Evolutionary conservation across 2,113 vertebrate genomes (phyloP), one percentile per base, ranked within the genome.

Genomic region (Andinoacara biseriatus): DNA sequence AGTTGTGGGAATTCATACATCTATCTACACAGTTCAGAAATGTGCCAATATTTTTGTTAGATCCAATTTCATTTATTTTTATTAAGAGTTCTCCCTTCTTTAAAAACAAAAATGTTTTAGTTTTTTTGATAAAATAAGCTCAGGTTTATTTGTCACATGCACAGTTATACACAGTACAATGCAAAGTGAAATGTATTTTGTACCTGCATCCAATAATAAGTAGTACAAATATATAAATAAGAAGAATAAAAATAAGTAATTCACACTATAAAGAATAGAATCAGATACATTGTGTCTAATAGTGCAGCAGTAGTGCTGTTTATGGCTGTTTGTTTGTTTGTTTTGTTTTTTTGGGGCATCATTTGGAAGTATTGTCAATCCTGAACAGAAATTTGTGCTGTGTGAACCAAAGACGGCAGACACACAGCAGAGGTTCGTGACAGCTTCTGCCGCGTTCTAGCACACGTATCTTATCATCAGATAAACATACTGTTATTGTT

Each of bases 381-480:
- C 22, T 20, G 3, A 69, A 49, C 26, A 5, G 29, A n/a, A n/a
- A n/a, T n/a, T n/a, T n/a, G n/a, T n/a, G n/a, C n/a, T n/a, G n/a
- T n/a, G n/a, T n/a, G n/a, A n/a, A n/a, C n/a, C 29, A 31, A 31
- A 31, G 29, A 31, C 29, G 29, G 29, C 29, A 5, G 29, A 5
- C 29, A 31, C 2, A 10, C 63, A 67, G 15, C 0, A 69, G 24
- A 49, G 14, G 63, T 29, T 69, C 63, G 5, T 2, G 4, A 49
- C 0, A 1, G 5, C 9, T 69, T 69, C 1, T 49, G 5, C 0
- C 49, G 24, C 15, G 20, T 49, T 18, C 24, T 29, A 24, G 43
- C 15, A 1, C 24, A 69, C 63, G 2, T 24, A 0, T 49, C 40
- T 69, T 69, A 49, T 49, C 26, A 3, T 7, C 46, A 18, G 22